Percentiles rank a stretch among this genome's conserved stretches.
These are phyloP conservation scores for Brachycybe producta DNA, from an alignment of 2,888 invertebrate genomes.

Conservation along the genomic window DNA sequence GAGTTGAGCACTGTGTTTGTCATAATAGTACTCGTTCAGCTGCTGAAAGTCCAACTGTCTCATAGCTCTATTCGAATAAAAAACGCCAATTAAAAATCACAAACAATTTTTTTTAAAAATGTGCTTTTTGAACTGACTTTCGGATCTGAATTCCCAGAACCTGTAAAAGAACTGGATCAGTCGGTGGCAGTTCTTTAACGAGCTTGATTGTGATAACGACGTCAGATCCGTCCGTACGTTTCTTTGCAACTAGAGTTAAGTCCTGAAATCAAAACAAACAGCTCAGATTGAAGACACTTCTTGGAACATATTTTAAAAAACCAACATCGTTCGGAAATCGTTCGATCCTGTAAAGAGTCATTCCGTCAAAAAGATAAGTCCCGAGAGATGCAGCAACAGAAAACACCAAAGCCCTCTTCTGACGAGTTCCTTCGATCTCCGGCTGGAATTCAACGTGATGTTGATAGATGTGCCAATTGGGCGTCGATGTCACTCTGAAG, in stretches of 20 bases:
- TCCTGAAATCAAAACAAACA: neutral
- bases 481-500: conserved; percentile 28
- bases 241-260: too few relatives aligned
- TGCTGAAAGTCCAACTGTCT: conserved; percentile 25
- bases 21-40: conserved; percentile 27
- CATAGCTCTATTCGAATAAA: conserved; percentile 23
- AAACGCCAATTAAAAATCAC: conserved; percentile 5
- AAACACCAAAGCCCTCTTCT: conserved; percentile 29
- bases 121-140: conserved; percentile 20
- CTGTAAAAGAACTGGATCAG: conserved; percentile 28
- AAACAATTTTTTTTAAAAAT: conserved; percentile 1
- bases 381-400: conserved; percentile 26
- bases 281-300: neutral
- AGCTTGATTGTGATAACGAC: too few relatives aligned
- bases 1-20: conserved; percentile 21
- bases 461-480: conserved; percentile 29
- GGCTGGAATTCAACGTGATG: conserved; percentile 34
- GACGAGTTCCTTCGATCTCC: conserved; percentile 30
- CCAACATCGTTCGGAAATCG: neutral
- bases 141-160: conserved; percentile 29
- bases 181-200: conserved; percentile 25
- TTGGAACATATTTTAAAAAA: neutral
- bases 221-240: too few relatives aligned
- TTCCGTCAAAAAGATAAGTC: conserved; percentile 23
- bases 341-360: conserved; percentile 15